phyloP scores from a whole-genome alignment of 1,140 invertebrate species.

The Hyles euphorbiae region DNA sequence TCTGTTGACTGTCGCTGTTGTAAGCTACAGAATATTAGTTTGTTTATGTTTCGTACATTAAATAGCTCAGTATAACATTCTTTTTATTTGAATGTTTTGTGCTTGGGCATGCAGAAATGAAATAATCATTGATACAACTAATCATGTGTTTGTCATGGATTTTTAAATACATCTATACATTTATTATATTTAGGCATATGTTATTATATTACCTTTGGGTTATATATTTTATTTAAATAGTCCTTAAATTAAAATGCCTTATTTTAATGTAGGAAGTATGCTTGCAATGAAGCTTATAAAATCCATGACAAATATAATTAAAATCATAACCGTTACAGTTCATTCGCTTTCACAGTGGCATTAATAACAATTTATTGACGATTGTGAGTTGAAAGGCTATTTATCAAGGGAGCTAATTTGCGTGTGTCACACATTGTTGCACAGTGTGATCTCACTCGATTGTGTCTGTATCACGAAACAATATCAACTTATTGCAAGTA shows the following conservation, averaged over 20 bases:
- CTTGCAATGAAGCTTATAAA: conserved; percentile 37
- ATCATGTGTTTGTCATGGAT: conserved; percentile 47
- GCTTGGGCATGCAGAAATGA: conserved; percentile 75
- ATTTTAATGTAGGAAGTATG: background rate
- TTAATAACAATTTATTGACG: conserved; percentile 57
- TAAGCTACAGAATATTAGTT: conserved; percentile 40
- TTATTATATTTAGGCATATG: background rate
- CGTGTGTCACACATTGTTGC: conserved; percentile 40
- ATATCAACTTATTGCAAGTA: too few species aligned
- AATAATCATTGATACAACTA: conserved; percentile 44
- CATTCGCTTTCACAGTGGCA: conserved; percentile 61
- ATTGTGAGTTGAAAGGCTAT: conserved; percentile 27
- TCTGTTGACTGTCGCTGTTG: conserved; percentile 38
- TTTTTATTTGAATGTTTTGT: conserved; percentile 51
- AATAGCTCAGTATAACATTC: conserved; percentile 55
- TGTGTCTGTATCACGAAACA: background rate
- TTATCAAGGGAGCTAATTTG: conserved; percentile 26
- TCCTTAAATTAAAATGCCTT: background rate
- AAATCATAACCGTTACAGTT: conserved; percentile 62
- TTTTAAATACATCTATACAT: conserved; percentile 33
- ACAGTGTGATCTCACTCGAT: conserved; percentile 15
- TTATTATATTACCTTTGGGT: too few species aligned
- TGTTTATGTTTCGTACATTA: conserved; percentile 36
- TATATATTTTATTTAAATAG: too few species aligned
- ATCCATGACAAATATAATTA: conserved; percentile 54